Evolutionary conservation across 2,113 vertebrate genomes (phyloP), one percentile per base, ranked within the genome.

Genomic region (Vulpes ferrilata): DNA sequence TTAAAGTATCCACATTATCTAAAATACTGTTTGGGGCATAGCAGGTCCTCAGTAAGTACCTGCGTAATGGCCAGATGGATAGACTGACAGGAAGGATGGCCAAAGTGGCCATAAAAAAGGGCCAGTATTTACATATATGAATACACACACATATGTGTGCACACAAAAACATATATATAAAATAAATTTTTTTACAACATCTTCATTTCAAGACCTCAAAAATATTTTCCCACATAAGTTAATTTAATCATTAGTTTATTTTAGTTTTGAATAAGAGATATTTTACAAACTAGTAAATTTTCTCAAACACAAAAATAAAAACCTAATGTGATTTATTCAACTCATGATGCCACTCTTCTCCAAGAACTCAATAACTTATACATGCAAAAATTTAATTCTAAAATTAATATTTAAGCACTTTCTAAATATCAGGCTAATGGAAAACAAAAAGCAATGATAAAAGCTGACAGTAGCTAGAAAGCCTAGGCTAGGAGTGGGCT

Each of bases 361-460:
- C 55, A 95, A 88, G 69, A 92, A 84, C 53, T 88, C 53, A 92
- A 94, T 17, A 81, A 93, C 23, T 57, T 82, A 67, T 15, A 69
- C 43, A 78, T 27, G 1, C 35, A 92, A 27, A 78, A 22, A 74
- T 19, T 38, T 86, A 90, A 96, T 74, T 57, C 57, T 80, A 59
- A 94, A 84, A 84, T 60, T 76, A 84, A 16, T 84, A 85, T 59
- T 65, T 86, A 48, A 12, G 57, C 87, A 90, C 87, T 67, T 87
- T 94, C 38, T 62, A 91, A 90, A 57, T 74, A n/a, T 74, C 55
- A 93, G 48, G 60, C 27, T 74, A 91, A 88, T 20, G 69, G 2
- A 69, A 92, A 30, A 92, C 32, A 87, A 83, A 88, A 95, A 88
- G 17, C 32, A 53, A 86, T 32, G 32, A 30, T 87, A 88, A 88